Evolutionary conservation across 64 coral and sea anemone genomes (phyloP), one percentile per base, ranked within the genome.

Genomic region (Montipora sp.): DNA sequence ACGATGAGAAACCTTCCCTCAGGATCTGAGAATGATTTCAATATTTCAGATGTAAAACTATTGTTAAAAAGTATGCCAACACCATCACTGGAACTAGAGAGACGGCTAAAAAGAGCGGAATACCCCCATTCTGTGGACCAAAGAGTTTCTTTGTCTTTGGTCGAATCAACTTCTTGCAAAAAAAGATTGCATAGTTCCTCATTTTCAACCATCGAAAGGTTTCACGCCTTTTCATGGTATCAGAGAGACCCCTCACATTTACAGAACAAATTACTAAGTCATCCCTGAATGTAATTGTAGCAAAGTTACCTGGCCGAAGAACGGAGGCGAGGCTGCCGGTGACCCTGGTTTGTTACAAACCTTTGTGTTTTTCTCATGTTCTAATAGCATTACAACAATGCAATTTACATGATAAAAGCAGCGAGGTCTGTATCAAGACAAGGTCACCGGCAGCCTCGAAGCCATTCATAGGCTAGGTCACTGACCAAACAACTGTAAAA

Each of bases 81-180:
- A 4, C 81, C 59, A 61, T 0, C 81, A 19, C 81, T 84, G 16
- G 55, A 22, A 55, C 58, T 69, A 3, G 81, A 66, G 8, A 51
- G 19, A 84, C 81, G 1, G 15, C 81, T 44, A 67, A 57, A 23
- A 18, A 83, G 3, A 5, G 51, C 19, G 8, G 48, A 8, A 55
- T 81, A 81, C 19, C 79, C 79, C 79, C 80, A 83, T 61, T 83
- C 51, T 83, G 80, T 0, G 19, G 5, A 59, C 80, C 80, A 83
- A 20, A 61, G 15, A 27, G n/a, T 65, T 65, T 65, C 60, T 65
- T 65, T 65, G 60, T 65, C 15, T 65, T 65, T 65, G 60, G 60
- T 65, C 4, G 60, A 65, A 65, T 65, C 3, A 7, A 65, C 15
- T 65, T 53, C 51, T 53, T 53, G 51, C 60, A 16, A 12, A 65